Evolutionary conservation across 2,797 vertebrate species (phyloP).

Genomic region (Todus mexicanus): DNA sequence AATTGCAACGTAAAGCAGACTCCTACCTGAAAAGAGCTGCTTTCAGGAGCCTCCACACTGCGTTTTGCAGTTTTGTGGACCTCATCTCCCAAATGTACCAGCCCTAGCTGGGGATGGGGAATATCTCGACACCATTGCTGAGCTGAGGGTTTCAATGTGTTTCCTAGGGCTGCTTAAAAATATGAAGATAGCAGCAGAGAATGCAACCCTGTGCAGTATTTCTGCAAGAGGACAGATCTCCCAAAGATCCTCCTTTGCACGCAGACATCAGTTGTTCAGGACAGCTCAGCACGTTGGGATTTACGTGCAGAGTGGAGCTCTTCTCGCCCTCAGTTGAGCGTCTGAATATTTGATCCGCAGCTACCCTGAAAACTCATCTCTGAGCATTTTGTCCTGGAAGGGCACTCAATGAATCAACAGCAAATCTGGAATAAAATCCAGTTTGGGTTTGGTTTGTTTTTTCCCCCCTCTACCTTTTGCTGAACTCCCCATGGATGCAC

Average conservation of each 20-base stretch:
- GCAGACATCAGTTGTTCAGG: background rate
- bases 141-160: background rate
- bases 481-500: background rate
- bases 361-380: background rate
- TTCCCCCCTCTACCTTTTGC: background rate
- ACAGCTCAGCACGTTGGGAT: background rate
- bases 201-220: background rate
- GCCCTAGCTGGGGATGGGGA: accelerated
- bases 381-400: background rate
- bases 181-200: background rate
- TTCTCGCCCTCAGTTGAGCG: background rate
- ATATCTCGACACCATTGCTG: background rate
- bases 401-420: background rate
- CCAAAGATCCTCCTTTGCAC: background rate
- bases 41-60: background rate
- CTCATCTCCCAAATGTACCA: background rate
- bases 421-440: background rate
- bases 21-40: background rate
- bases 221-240: background rate
- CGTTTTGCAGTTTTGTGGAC: background rate
- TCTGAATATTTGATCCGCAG: background rate
- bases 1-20: background rate
- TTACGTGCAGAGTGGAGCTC: background rate
- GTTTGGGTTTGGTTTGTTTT: background rate
- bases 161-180: background rate